phyloP scores from a whole-genome alignment of 2,888 invertebrate species.

The Beris morrisii region DNA sequence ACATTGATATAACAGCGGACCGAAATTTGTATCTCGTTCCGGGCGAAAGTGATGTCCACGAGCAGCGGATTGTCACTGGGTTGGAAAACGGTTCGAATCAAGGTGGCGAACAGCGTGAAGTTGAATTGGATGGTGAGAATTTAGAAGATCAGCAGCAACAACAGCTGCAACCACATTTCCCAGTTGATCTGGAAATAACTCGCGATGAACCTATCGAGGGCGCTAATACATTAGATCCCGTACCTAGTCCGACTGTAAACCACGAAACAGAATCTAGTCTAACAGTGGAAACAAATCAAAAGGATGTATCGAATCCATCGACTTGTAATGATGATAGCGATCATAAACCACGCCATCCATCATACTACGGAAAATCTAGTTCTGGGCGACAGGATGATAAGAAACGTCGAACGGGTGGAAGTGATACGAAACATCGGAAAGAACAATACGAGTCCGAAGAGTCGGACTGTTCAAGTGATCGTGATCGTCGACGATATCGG shows the following conservation, averaged over 20 bases:
- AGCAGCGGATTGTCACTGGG: constrained; percentile 61
- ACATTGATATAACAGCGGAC: constrained; percentile 45
- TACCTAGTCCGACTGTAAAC: constrained; percentile 27
- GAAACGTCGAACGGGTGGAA: constrained; percentile 49
- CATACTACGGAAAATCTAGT: constrained; percentile 18
- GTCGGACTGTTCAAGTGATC: constrained; percentile 67
- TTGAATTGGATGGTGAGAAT: constrained; percentile 65
- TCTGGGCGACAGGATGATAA: constrained; percentile 19
- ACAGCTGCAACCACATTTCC: constrained; percentile 32
- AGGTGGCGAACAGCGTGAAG: constrained; percentile 57
- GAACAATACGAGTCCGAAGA: constrained; percentile 66
- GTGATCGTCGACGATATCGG: constrained; percentile 61
- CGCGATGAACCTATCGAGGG: constrained; percentile 61
- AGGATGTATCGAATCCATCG: constrained; percentile 47
- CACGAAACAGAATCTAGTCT: constrained; percentile 42
- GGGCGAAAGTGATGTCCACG: constrained; percentile 46
- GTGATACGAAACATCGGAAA: constrained; percentile 54
- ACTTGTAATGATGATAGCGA: constrained; percentile 53
- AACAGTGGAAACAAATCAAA: constrained; percentile 43
- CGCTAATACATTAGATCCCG: constrained; percentile 54
- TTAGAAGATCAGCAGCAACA: constrained; percentile 49
- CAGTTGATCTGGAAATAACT: constrained; percentile 43
- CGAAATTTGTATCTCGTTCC: constrained; percentile 50
- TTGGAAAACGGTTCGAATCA: constrained; percentile 55
- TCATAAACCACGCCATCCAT: constrained; percentile 42